Conservation (phyloP, 2,113 vertebrate genomes). For the Gobiocypris rarus region DNA sequence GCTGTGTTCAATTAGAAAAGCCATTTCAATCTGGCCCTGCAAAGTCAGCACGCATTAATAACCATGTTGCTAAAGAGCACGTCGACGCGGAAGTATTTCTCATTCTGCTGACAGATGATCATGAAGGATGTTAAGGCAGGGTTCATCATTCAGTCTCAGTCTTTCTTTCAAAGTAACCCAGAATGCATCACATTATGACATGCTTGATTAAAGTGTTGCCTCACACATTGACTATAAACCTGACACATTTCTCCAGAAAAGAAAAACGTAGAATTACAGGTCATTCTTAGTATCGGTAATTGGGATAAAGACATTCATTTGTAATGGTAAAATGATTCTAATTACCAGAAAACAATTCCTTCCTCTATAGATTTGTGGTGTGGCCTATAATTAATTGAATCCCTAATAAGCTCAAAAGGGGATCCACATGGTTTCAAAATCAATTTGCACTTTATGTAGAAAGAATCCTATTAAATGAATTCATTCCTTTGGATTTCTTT, state of each 20-base stretch:
- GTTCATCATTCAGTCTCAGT: constrained; percentile 11
- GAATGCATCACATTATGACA: constrained; percentile 1
- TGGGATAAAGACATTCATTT: constrained; percentile 18
- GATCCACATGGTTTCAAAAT: constrained; percentile 12
- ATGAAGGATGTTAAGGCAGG: background rate
- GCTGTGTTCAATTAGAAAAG: constrained; percentile 33
- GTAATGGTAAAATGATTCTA: background rate
- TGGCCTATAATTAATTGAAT: background rate
- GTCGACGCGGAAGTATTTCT: constrained; percentile 1
- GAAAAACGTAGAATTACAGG: background rate
- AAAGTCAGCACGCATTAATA: constrained; percentile 45
- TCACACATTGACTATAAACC: background rate
- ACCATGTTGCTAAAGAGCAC: constrained; percentile 17
- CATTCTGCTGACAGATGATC: constrained; percentile 31
- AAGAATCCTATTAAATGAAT: constrained; percentile 10
- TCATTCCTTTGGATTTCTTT: constrained; percentile 12
- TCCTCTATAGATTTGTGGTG: background rate
- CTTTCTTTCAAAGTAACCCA: background rate
- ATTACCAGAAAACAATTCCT: constrained; percentile 26
- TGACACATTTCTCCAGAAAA: background rate
- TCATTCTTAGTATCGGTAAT: background rate
- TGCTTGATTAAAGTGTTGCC: background rate
- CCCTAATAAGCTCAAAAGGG: constrained; percentile 9
- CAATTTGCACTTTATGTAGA: background rate
- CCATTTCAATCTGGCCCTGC: constrained; percentile 30